Percentiles rank a stretch among this genome's conserved stretches.
phyloP scores from a whole-genome alignment of 2,888 invertebrate genomes.

The Oligia fasciuncula region DNA sequence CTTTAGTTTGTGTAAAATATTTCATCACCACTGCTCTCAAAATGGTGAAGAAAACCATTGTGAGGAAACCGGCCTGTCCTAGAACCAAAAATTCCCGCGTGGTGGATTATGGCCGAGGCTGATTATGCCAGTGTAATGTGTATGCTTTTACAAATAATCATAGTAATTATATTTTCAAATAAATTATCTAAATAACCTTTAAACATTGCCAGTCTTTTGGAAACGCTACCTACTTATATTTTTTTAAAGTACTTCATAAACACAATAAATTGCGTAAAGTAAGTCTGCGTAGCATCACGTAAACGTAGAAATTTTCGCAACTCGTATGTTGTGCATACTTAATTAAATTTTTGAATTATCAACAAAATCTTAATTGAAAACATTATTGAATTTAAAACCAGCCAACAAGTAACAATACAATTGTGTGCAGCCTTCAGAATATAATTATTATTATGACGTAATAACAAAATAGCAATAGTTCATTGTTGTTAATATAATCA shows the following conservation, averaged over 20 bases:
- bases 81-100: too few species aligned
- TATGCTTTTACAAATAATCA: not conserved
- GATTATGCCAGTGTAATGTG: not conserved
- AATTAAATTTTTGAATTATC: not conserved
- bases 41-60: too few species aligned
- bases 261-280: too few species aligned
- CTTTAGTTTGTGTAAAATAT: too few species aligned
- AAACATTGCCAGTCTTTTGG: not conserved
- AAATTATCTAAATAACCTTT: not conserved
- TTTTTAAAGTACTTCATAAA: not conserved
- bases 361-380: slow-evolving; percentile 11
- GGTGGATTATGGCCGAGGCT: too few species aligned
- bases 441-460: not conserved
- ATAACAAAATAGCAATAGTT: slow-evolving; percentile 7
- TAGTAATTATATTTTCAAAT: not conserved
- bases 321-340: not conserved
- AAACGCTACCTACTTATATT: not conserved
- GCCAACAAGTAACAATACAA: not conserved
- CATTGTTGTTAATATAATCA: not conserved
- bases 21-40: too few species aligned
- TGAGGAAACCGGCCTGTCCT: too few species aligned
- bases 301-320: not conserved
- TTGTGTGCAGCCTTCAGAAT: not conserved
- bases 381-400: not conserved
- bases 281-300: not conserved